Base-by-base conservation (phyloP, 2,888 invertebrate genomes). In the Epinotia demarniana region DNA sequence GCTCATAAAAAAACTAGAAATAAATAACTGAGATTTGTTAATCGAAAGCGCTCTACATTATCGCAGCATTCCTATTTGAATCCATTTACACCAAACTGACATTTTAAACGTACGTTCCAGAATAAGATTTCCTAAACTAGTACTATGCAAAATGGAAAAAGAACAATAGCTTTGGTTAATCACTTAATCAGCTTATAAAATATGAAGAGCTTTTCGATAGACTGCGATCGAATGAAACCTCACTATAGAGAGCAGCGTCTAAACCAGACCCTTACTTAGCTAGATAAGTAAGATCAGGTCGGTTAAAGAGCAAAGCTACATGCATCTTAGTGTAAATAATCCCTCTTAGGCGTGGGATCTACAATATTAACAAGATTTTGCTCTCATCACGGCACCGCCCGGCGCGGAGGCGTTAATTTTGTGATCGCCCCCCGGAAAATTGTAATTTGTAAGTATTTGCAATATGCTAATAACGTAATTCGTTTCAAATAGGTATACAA, bases 351-450 rank as follows among this genome's bases (percentile, higher is more conserved):
- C 62, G 39, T 39, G 53, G 18, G 19, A 27, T 58, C 43, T 46
- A 61, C 66, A 39, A 66, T 43, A 60, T 64, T 58, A 60, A 66
- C 66, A 60, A 58, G 58, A 72, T 58, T 61, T n/a, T 53, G 67
- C 67, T 60, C 19, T 49, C 18, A 16, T 39, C 66, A 33, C 60
- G 11, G 23, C 62, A 27, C 53, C 58, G 27, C 18, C 58, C 57
- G 64, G 73, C 78, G 80, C 78, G 75, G 79, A 76, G 80, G 79
- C 78, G 82, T 81, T 75, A 77, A 83, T 39, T 83, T 82, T 84
- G 62, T 81, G 80, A 83, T 84, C 85, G 84, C 83, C 85, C 85
- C 86, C 85, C 90, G 89, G 85, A 85, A 90, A 90, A 91, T 91
- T 89, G 87, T 86, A 88, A 86, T 87, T 86, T 84, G 85, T 85